Conservation (phyloP, 2,113 vertebrate genomes). For the Uria lomvia region DNA sequence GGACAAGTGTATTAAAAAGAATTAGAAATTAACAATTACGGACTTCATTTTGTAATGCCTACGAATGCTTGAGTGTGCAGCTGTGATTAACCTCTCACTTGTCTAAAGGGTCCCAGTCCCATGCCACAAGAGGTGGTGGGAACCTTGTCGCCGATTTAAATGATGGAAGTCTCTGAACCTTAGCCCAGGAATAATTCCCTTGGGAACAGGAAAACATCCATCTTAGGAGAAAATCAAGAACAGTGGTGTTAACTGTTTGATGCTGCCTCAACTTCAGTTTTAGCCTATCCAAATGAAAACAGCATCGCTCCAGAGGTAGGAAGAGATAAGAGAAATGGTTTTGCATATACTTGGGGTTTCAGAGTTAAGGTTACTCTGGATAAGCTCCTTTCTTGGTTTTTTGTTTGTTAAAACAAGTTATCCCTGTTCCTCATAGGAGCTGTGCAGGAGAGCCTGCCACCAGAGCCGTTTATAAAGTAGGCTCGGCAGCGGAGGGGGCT, state of each 20-base stretch:
- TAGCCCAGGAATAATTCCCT: not conserved
- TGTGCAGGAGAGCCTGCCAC: not conserved
- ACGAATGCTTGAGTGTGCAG: not conserved
- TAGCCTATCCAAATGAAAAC: not conserved
- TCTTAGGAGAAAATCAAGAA: not conserved
- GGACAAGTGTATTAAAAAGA: not conserved
- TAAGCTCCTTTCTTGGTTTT: not conserved
- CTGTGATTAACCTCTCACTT: not conserved
- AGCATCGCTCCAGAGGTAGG: not conserved
- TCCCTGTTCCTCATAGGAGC: not conserved
- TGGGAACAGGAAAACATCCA: not conserved
- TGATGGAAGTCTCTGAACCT: not conserved
- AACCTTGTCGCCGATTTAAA: not conserved
- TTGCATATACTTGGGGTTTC: not conserved
- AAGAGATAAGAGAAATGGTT: not conserved
- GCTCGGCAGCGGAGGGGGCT: rapidly evolving
- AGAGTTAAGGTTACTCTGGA: not conserved
- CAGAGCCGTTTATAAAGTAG: not conserved
- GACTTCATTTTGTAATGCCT: not conserved
- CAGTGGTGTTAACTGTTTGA: not conserved
- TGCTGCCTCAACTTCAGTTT: not conserved
- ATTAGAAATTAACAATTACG: rapidly evolving
- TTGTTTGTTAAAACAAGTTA: not conserved
- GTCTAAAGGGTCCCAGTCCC: not conserved
- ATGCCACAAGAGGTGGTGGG: not conserved